phyloP scores from a whole-genome alignment of 2,888 invertebrate species.

The Dryobota labecula region DNA sequence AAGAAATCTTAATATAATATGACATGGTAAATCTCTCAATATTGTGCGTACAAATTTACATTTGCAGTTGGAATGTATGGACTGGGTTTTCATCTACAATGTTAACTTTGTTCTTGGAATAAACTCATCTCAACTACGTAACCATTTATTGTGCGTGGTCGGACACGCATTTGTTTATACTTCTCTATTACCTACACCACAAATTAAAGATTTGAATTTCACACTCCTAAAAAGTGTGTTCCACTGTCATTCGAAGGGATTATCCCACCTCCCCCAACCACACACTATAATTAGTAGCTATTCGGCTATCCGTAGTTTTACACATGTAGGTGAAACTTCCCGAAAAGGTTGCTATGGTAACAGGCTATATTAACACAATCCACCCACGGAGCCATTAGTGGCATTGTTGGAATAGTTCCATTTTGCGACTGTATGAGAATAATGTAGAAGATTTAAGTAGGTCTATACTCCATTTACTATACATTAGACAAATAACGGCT shows the following conservation, averaged over 20 bases:
- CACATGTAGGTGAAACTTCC: conserved; percentile 53
- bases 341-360: conserved; percentile 53
- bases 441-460: not conserved
- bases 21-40: too few species aligned
- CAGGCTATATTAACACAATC: conserved; percentile 47
- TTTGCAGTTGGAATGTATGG: too few species aligned
- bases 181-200: not conserved
- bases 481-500: too few species aligned
- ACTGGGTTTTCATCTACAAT: too few species aligned
- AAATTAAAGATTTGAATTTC: not conserved
- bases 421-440: conserved; percentile 33
- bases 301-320: not conserved
- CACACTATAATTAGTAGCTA: conserved; percentile 33
- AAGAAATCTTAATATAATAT: too few species aligned
- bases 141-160: too few species aligned
- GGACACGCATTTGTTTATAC: too few species aligned
- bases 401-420: not conserved
- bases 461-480: too few species aligned
- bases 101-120: too few species aligned
- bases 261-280: conserved; percentile 16
- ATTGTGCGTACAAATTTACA: too few species aligned
- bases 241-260: not conserved
- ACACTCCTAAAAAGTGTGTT: conserved; percentile 6
- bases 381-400: conserved; percentile 48
- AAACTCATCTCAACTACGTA: too few species aligned